Evolutionary conservation across 1,140 invertebrate genomes (phyloP), one percentile per base, ranked within the genome.

Genomic region (Eulimnadia texana): DNA sequence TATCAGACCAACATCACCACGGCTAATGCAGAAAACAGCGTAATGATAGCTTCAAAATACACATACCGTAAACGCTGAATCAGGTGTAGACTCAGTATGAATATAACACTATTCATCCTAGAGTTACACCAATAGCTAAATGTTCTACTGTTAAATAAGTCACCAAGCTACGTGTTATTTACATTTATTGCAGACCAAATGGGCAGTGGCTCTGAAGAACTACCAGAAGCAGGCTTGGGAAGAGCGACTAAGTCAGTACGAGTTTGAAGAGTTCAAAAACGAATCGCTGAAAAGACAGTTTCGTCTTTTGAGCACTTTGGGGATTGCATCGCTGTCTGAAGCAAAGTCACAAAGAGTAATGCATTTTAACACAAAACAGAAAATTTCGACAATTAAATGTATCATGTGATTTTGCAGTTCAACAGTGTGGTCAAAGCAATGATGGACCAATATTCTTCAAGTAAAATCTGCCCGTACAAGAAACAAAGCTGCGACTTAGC

Each of bases 251-350:
- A 82, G 79, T 56, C 71, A 79, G 59, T 74, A 87, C 66, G 78
- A 83, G 62, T 75, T 78, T 68, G 77, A 81, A 19, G 73, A 72
- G 3, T 79, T 92, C 47, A 77, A 79, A 2, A 85, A 94, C 71
- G 77, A 79, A n/a, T 70, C 74, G 3, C 78, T 86, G 0, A 83
- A 81, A 68, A 73, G 91, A 61, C 84, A 90, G 69, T 75, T 94
- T 10, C 79, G 82, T 67, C 79, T 85, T 60, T 77, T 93, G 28
- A 85, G 86, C 10, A 81, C 84, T 50, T 84, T 91, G 27, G 93
- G 92, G 20, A 84, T 85, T 9, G 81, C 89, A 33, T 90, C 90
- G 0, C 72, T 95, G 55, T 82, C 86, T 1, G 81, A 86, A 13
- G 85, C n/a, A n/a, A n/a, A 42, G 6, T 16, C 16, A 42, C 6